Evolutionary conservation across 2,888 invertebrate species (phyloP), one percentile per base, ranked within the genome.

Genomic region (Nemoura dubitans): DNA sequence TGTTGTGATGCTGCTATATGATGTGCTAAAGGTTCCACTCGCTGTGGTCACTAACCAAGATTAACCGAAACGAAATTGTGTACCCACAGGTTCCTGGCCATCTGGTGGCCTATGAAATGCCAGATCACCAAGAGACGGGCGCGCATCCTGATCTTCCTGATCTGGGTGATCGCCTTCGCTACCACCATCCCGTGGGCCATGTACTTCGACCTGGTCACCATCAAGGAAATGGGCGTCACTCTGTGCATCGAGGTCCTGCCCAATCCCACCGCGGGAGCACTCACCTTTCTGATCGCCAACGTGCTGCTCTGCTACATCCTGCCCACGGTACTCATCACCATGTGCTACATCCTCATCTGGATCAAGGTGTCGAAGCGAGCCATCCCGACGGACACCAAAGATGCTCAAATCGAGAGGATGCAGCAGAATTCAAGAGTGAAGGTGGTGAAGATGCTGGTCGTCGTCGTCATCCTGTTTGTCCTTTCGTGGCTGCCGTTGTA

Each of bases 401-500:
- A 97, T 90, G 97, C 96, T 3, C 97, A 97, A 90, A 96, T 97
- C 95, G 97, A 97, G 91, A 94, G 96, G 89, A 96, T 98, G 95
- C 97, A 97, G 91, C 97, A 98, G 90, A 97, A 97, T 92, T 98
- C 98, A 80, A 98, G 98, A 93, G 96, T 89, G 78, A 98, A 98
- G 92, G 98, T 98, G 80, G 96, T 98, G 28, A 98, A 98, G 92
- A 98, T 98, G 98, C 93, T 98, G 87, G 96, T 98, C 0, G 97
- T 96, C 26, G 98, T 98, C 59, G 97, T 98, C 27, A 96, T 98
- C 86, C 92, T 98, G n/a, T 98, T 98, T 91, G 97, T 98, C 0
- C 92, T 98, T 0, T 98, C 98, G 59, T 98, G 98, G 98, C 93
- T 98, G 90, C 98, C 98, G 0, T 93, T 98, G 76, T 98, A 98